Conservation (phyloP, 2,888 invertebrate genomes). For the Lottia gigantea region DNA sequence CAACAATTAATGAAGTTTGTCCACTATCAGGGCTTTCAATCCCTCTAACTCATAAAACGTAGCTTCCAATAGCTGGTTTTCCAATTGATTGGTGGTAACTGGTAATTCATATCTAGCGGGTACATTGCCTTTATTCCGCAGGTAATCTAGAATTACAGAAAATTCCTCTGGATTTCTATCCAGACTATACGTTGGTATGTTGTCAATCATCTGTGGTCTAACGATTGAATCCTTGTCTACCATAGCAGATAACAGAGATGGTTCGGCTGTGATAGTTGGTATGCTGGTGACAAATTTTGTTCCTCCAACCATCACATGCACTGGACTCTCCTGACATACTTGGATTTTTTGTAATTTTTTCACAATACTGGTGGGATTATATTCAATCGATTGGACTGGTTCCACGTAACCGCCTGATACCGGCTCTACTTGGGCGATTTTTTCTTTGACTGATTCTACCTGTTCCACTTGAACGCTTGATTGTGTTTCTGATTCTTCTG, state of each 20-base stretch:
- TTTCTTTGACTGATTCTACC: too few relatives aligned
- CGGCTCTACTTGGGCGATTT: too few relatives aligned
- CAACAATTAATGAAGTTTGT: too few relatives aligned
- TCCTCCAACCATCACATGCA: background rate
- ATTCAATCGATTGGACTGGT: too few relatives aligned
- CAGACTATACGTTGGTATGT: background rate
- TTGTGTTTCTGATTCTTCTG: too few relatives aligned
- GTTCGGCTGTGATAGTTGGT: background rate
- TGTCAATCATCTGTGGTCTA: background rate
- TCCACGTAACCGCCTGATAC: too few relatives aligned
- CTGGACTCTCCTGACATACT: too few relatives aligned
- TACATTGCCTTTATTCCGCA: background rate
- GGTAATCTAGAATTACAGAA: background rate
- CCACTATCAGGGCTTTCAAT: background rate
- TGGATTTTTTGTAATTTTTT: too few relatives aligned
- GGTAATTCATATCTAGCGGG: background rate
- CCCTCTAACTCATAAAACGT: background rate
- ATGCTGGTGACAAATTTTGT: background rate
- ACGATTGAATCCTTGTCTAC: too few relatives aligned
- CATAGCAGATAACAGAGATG: background rate
- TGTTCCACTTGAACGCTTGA: too few relatives aligned
- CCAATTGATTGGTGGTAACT: background rate
- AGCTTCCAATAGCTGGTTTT: background rate
- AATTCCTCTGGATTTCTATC: background rate
- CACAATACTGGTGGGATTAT: too few relatives aligned